Evolutionary conservation across 2,797 vertebrate species (phyloP), one percentile per base, ranked within the genome.

Genomic region (Amblyopsis hoosieri): DNA sequence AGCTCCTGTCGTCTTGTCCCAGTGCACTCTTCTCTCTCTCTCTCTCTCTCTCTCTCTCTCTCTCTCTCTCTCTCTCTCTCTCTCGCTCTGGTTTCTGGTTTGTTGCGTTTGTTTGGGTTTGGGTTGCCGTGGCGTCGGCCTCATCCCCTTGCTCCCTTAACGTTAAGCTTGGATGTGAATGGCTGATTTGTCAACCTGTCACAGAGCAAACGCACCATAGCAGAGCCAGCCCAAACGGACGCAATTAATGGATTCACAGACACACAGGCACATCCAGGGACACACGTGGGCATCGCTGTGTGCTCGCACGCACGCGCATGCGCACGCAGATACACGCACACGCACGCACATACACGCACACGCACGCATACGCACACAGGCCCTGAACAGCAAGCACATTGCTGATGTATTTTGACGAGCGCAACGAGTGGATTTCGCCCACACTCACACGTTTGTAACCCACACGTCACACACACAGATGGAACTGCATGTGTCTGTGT

Each of bases 141-240:
- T 33, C 45, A 31, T 62, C 74, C 59, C 48, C 67, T 37, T 33
- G 42, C 62, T 13, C 54, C n/a, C 23, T 62, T 56, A 15, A 58
- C 5, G 45, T 79, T 71, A 70, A 67, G 66, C 59, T 61, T 6
- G 15, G 60, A 49, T 71, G 62, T 84, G 87, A 89, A 84, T 82
- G 72, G 72, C 74, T 81, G 74, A 85, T 89, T 88, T 87, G 71
- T 80, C 74, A 79, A 69, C 78, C 81, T 89, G 87, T 87, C 87
- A 88, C 64, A 70, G 71, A 78, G 72, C 74, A 75, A 78, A 87
- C 68, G 71, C 78, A 79, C 78, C 87, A 78, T 89, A 85, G 78
- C 85, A 46, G 70, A 88, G 55, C 31, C 37, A 14, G 75, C 56
- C 23, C 77, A 74, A 84, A 87, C 76, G 49, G 50, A 13, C 53